Evolutionary conservation across 1,140 invertebrate genomes (phyloP), one percentile per base, ranked within the genome.

Genomic region (Heliconius nattereri): DNA sequence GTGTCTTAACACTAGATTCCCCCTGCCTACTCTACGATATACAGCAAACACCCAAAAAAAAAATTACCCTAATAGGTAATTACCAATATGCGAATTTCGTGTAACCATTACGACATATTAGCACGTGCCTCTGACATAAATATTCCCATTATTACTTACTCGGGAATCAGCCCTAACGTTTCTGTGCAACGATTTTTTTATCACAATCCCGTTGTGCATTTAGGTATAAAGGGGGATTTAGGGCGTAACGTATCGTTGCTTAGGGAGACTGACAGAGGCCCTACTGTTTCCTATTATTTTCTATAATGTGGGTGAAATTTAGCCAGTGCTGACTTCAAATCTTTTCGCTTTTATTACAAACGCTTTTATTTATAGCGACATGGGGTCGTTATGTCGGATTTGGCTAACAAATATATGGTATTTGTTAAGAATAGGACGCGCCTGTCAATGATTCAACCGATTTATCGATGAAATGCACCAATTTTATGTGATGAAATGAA

Each of bases 321-420:
- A 91, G 91, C 90, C 90, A 86, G 89, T 88, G 86, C 85, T 86
- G 84, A 87, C 84, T 87, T 85, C 85, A 89, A 90, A 92, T 91
- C 91, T 90, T 91, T 88, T 81, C 84, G 87, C 89, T 88, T 92
- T 91, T 91, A 92, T 93, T 93, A 84, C 84, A 84, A 90, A 88
- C 85, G 86, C 83, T 91, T 92, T 92, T 90, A 92, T 93, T 92
- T 92, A 92, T 92, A 86, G 79, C 89, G 76, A 84, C 49, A 85
- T 88, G 89, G 92, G 91, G 90, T 89, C 79, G 82, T 90, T 91
- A 92, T 90, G 89, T 90, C 86, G 92, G 92, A 92, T 92, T 93
- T 92, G 90, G 91, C 89, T 93, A 92, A 93, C 92, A 93, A 93
- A 92, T 92, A 93, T 89, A 92, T 87, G 85, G 89, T 92, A 93